Evolutionary conservation across 2,888 invertebrate species (phyloP).

Genomic region (Leucoma salicis): DNA sequence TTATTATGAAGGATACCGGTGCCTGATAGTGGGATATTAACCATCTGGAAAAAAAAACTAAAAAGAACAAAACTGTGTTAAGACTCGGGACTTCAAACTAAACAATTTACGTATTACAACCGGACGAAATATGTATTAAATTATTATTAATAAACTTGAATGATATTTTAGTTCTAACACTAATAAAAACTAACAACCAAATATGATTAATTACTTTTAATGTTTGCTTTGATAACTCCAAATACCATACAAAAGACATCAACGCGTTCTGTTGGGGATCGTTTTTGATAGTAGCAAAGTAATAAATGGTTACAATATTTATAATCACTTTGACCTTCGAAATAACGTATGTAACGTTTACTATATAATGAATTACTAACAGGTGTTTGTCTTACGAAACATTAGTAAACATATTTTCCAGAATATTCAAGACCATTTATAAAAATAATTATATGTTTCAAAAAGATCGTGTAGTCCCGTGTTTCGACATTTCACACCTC

Average conservation of each 20-base stretch:
- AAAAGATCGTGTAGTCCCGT: conserved; percentile 37
- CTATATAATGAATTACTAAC: conserved; percentile 23
- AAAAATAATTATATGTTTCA: conserved; percentile 37
- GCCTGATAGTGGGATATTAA: too few species aligned
- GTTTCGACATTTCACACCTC: conserved; percentile 57
- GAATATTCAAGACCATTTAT: conserved; percentile 27
- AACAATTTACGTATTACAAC: too few species aligned
- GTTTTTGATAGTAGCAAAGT: neutral
- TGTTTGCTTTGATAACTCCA: neutral
- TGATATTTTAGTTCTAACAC: neutral
- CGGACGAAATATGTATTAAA: too few species aligned
- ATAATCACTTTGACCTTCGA: conserved; percentile 17
- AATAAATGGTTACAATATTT: conserved; percentile 2
- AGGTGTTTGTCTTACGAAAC: conserved; percentile 39
- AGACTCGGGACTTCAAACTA: too few species aligned
- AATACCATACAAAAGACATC: conserved; percentile 30
- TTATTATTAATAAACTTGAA: too few species aligned
- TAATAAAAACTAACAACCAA: neutral
- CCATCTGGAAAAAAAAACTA: too few species aligned
- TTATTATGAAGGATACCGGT: too few species aligned
- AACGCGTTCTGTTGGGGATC: conserved; percentile 18
- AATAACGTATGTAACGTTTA: conserved; percentile 6
- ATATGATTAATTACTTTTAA: neutral
- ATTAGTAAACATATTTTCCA: conserved; percentile 32
- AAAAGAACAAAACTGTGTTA: too few species aligned